These are phyloP conservation scores for Parascotia fuliginaria DNA, from an alignment of 2,888 invertebrate genomes.

Conservation along the genomic window DNA sequence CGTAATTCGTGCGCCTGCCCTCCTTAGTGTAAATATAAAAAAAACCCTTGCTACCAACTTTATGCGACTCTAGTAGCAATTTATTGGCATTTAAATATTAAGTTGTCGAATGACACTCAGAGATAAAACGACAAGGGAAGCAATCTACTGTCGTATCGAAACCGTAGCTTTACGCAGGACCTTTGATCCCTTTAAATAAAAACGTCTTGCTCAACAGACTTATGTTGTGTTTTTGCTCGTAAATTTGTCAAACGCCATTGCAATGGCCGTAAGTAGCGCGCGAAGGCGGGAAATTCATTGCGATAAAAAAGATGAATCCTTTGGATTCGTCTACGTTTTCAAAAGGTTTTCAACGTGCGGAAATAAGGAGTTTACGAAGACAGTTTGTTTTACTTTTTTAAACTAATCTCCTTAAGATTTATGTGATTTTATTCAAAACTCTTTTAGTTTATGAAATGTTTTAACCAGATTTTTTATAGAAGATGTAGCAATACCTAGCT, in stretches of 20 bases:
- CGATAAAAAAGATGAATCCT: conserved; percentile 68
- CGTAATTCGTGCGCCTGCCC: no score
- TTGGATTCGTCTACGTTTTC: conserved; percentile 62
- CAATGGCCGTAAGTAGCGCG: conserved; percentile 48
- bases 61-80: no score
- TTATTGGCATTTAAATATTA: no score
- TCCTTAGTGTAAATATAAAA: no score
- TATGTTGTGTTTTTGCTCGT: background rate
- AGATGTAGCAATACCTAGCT: no score
- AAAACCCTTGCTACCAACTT: no score
- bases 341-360: conserved; percentile 46
- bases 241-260: conserved; percentile 18
- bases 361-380: conserved; percentile 55
- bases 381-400: conserved; percentile 65
- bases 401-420: conserved; percentile 58
- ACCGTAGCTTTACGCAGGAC: background rate
- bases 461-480: no score
- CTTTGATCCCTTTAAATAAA: background rate
- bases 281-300: conserved; percentile 73
- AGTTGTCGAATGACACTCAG: background rate
- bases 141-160: background rate
- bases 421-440: conserved; percentile 37
- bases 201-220: background rate
- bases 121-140: background rate
- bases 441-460: conserved; percentile 20